phyloP scores from a whole-genome alignment of 2,888 invertebrate genomes.

The Caprella mutica region DNA sequence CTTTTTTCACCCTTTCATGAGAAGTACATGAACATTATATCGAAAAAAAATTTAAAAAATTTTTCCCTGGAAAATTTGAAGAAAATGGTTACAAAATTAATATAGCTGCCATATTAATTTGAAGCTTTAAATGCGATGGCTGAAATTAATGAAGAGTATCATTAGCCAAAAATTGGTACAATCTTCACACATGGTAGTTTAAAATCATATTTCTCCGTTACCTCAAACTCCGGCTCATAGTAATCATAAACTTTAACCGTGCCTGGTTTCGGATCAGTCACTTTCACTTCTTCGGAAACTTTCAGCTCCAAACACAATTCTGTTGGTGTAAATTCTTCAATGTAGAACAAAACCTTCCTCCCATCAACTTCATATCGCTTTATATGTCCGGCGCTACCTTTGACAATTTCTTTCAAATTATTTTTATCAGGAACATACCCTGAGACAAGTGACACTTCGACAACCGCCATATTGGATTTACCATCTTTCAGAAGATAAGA shows the following conservation, averaged over 20 bases:
- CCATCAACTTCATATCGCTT: conserved; percentile 30
- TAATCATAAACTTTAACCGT: conserved; percentile 38
- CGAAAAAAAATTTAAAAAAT: no score
- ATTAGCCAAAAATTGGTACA: no score
- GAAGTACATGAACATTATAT: no score
- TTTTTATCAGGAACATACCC: conserved; percentile 39
- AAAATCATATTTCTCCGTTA: no score
- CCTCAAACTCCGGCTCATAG: conserved; percentile 36
- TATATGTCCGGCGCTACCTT: conserved; percentile 5
- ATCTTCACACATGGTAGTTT: no score
- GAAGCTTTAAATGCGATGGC: no score
- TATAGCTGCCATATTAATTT: no score
- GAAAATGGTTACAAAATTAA: no score
- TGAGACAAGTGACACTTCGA: conserved; percentile 41
- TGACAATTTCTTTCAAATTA: conserved; percentile 35
- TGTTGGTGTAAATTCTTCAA: conserved; percentile 17
- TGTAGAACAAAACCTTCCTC: conserved; percentile 21
- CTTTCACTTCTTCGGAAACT: conserved; percentile 37
- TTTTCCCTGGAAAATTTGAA: no score
- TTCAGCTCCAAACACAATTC: conserved; percentile 38
- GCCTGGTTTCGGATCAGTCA: conserved; percentile 38
- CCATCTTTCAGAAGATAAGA: conserved; percentile 39
- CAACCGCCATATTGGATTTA: conserved; percentile 48
- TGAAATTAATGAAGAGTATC: no score
- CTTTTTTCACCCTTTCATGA: no score